Conservation (phyloP, 2,113 vertebrate species). For the Phalacrocorax pelagicus region DNA sequence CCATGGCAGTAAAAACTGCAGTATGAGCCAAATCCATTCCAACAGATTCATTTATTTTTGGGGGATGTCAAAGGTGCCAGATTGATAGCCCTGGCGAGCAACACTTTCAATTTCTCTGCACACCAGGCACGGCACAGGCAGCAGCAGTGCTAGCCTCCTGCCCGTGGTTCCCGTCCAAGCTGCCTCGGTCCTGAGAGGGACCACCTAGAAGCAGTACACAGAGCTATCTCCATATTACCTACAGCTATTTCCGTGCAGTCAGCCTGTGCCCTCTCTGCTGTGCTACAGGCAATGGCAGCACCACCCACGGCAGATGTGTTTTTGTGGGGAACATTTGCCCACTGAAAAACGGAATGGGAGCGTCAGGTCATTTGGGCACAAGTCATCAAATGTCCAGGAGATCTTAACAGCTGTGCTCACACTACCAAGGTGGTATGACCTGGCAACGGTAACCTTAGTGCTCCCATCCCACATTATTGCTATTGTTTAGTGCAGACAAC, state of each 20-base stretch:
- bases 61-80: conserved; percentile 56
- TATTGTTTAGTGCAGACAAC: not conserved
- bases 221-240: not conserved
- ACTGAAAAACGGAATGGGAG: not conserved
- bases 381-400: not conserved
- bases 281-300: not conserved
- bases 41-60: conserved; percentile 46
- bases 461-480: conserved; percentile 31
- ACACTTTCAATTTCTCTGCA: conserved; percentile 58
- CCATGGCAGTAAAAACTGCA: not conserved
- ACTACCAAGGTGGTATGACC: conserved; percentile 19
- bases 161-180: conserved; percentile 27
- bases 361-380: not conserved
- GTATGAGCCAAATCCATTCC: conserved; percentile 44
- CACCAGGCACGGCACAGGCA: conserved; percentile 30
- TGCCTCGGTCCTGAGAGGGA: not conserved
- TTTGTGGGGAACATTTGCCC: conserved; percentile 28
- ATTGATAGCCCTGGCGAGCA: conserved; percentile 56
- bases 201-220: not conserved
- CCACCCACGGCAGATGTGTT: conserved; percentile 10
- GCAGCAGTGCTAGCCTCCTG: conserved; percentile 55
- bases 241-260: conserved; percentile 28
- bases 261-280: conserved; percentile 1
- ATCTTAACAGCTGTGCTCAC: conserved; percentile 30
- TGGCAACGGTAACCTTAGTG: conserved; percentile 39